Evolutionary conservation across 1,140 invertebrate genomes (phyloP).

Genomic region (Pemphigus obesinymphae): DNA sequence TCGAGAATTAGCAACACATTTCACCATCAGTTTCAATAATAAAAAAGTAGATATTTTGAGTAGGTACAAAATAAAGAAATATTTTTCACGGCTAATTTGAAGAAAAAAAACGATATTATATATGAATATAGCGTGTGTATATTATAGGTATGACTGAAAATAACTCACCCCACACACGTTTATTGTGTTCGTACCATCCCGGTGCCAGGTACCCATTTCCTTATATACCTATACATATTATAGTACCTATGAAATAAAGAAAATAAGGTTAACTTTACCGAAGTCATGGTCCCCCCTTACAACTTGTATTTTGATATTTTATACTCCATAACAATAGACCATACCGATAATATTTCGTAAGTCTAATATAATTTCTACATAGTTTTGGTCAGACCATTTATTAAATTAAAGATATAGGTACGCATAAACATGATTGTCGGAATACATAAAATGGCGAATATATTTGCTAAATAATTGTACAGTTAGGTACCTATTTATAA

Average conservation of each 20-base stretch:
- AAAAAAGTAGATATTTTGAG: too few relatives aligned
- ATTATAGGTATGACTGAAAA: slow-evolving; percentile 16
- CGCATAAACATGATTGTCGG: too few relatives aligned
- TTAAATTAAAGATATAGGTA: background rate
- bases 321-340: background rate
- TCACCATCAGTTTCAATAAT: too few relatives aligned
- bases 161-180: slow-evolving; percentile 16
- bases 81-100: background rate
- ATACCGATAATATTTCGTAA: background rate
- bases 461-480: too few relatives aligned
- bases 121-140: slow-evolving; percentile 34
- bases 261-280: slow-evolving; percentile 39
- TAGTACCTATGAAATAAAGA: slow-evolving; percentile 17
- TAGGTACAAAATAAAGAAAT: too few relatives aligned
- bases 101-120: slow-evolving; percentile 16
- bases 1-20: too few relatives aligned
- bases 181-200: slow-evolving; percentile 29
- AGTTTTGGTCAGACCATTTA: background rate
- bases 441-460: too few relatives aligned
- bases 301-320: slow-evolving; percentile 8
- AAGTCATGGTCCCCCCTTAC: background rate
- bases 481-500: too few relatives aligned
- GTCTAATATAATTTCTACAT: background rate
- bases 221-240: too few relatives aligned
- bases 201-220: slow-evolving; percentile 16